Evolutionary conservation across 2,888 invertebrate genomes (phyloP).

Genomic region (Athrips mouffetella): DNA sequence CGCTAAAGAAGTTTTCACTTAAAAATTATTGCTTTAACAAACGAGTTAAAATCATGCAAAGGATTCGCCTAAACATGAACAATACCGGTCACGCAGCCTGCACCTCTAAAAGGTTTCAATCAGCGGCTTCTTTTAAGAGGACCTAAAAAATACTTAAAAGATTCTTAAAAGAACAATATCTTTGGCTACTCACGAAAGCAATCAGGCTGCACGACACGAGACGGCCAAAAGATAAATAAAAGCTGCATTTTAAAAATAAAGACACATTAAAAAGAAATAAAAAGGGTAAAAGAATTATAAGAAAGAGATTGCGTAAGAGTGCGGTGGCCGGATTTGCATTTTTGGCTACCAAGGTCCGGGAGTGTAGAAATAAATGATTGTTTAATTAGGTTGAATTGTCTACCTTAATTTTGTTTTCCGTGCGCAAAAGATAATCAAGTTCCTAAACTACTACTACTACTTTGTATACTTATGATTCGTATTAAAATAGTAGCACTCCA

Average conservation of each 20-base stretch:
- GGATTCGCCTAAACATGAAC: conserved; percentile 12
- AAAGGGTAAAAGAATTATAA: conserved; percentile 32
- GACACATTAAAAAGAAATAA: conserved; percentile 27
- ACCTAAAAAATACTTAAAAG: not conserved
- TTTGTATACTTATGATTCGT: no score
- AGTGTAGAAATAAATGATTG: no score
- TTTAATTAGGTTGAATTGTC: no score
- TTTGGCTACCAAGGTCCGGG: conserved; percentile 41
- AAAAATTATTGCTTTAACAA: no score
- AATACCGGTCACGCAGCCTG: conserved; percentile 23
- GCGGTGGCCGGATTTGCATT: conserved; percentile 48
- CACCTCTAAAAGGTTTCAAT: conserved; percentile 55
- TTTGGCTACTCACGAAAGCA: conserved; percentile 61
- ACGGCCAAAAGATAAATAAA: conserved; percentile 32
- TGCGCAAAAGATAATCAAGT: no score
- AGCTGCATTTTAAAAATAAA: conserved; percentile 22
- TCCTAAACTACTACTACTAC: no score
- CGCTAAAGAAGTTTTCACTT: no score
- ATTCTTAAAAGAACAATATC: conserved; percentile 57
- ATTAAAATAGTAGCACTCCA: no score
- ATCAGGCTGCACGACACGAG: conserved; percentile 54
- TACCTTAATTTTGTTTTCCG: no score
- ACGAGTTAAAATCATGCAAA: no score
- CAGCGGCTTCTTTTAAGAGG: conserved; percentile 43
- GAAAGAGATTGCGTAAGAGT: conserved; percentile 34